These are phyloP conservation scores for Muricea muricata DNA, from an alignment of 92 coral and sea anemone genomes.

Conservation along the genomic window DNA sequence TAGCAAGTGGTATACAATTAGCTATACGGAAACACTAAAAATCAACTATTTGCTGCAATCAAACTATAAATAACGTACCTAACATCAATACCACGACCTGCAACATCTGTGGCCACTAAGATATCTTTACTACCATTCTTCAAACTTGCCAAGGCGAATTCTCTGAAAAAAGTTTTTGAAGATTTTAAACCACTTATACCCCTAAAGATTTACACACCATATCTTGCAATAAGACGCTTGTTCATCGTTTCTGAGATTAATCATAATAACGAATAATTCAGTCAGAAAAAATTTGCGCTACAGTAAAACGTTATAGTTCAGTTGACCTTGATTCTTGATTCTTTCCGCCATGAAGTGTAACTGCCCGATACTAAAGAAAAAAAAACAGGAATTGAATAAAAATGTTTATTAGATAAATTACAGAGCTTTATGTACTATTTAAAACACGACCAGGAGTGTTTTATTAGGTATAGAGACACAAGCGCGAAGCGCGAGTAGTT, in stretches of 20 bases:
- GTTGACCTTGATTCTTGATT: slow-evolving; percentile 96
- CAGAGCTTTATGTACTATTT: no score
- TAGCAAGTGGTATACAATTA: neutral
- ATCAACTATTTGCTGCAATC: neutral
- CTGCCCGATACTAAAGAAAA: slow-evolving; percentile 84
- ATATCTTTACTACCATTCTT: slow-evolving; percentile 97
- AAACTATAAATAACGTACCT: slow-evolving; percentile 65
- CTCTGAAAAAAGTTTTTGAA: slow-evolving; percentile 63
- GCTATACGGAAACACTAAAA: no score
- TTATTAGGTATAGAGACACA: no score
- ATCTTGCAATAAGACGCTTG: no score
- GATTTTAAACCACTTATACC: neutral
- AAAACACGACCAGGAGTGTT: no score
- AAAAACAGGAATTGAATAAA: neutral
- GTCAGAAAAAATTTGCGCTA: no score
- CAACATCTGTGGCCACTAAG: slow-evolving; percentile 94
- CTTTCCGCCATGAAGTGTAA: slow-evolving; percentile 95
- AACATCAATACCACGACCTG: slow-evolving; percentile 99
- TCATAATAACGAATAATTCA: no score
- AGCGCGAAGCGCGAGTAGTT: no score
- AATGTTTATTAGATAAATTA: no score
- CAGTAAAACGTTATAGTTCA: no score
- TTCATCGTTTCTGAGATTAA: no score
- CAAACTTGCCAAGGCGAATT: slow-evolving; percentile 95
- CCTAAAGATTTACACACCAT: no score